These are phyloP conservation scores for Ameiurus melas DNA, from an alignment of 2,113 vertebrate genomes.

Conservation along the genomic window DNA sequence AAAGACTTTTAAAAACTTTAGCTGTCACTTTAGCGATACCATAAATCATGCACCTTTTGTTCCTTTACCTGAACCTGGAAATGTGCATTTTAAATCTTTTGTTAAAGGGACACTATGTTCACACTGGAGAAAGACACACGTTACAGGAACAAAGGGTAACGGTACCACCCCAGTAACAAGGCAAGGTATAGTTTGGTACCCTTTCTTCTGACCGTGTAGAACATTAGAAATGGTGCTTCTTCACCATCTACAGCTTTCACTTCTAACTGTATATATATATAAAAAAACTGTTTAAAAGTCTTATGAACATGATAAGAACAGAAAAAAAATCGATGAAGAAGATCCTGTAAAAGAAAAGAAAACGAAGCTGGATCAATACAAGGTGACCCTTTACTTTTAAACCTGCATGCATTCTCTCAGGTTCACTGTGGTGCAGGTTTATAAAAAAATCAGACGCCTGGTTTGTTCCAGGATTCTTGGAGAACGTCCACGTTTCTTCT, in stretches of 20 bases:
- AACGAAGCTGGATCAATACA: background rate
- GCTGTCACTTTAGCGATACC: background rate
- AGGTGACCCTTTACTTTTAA: background rate
- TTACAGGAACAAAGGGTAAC: too few species aligned
- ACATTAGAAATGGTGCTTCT: background rate
- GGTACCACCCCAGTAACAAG: background rate
- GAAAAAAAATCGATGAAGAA: background rate
- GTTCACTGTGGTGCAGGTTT: background rate
- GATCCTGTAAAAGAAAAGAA: background rate
- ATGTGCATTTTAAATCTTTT: background rate
- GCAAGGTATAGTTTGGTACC: too few species aligned
- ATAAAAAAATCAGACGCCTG: background rate
- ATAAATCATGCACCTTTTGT: background rate
- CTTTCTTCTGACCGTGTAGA: background rate
- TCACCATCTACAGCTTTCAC: background rate
- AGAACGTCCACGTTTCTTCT: background rate
- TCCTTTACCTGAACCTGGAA: too few species aligned
- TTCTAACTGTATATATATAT: background rate
- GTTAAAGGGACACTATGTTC: background rate
- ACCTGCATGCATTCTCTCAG: background rate
- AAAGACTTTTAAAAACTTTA: background rate
- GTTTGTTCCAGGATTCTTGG: background rate
- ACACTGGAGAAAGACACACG: background rate
- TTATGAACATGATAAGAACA: background rate
- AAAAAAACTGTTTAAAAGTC: background rate